Evolutionary conservation across 2,888 invertebrate species (phyloP).

Genomic region (Pollenia labialis): DNA sequence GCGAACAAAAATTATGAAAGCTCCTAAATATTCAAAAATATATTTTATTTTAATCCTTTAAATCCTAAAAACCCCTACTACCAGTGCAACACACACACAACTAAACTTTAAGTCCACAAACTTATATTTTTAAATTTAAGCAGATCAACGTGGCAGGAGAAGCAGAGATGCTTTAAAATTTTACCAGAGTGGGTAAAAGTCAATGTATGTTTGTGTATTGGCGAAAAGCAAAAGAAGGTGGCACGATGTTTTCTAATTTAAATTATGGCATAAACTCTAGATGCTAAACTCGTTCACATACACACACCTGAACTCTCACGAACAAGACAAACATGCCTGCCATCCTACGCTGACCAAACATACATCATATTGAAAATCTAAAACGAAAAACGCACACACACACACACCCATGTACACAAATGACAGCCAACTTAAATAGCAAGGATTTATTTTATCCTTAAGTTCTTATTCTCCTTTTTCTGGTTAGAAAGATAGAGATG

Average conservation of each 20-base stretch:
- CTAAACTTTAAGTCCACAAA: not conserved
- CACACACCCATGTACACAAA: conserved; percentile 11
- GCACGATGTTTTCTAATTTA: conserved; percentile 67
- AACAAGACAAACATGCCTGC: conserved; percentile 48
- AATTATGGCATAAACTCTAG: conserved; percentile 68
- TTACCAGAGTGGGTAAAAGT: conserved; percentile 22
- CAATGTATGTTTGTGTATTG: conserved; percentile 2
- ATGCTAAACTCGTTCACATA: conserved; percentile 44
- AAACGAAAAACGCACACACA: not conserved
- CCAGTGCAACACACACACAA: not conserved
- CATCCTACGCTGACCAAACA: conserved; percentile 46
- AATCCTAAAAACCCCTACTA: conserved; percentile 28
- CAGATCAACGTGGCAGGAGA: conserved; percentile 30
- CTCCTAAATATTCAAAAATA: conserved; percentile 66
- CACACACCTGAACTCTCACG: conserved; percentile 59
- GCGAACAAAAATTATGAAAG: conserved; percentile 63
- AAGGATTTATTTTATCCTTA: conserved; percentile 64
- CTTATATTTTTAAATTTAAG: conserved; percentile 34
- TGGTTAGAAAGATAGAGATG: conserved; percentile 42
- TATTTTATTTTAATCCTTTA: conserved; percentile 67
- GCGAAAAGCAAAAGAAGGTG: conserved; percentile 43
- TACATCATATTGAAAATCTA: conserved; percentile 40
- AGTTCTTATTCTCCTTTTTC: conserved; percentile 21
- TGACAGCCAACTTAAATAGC: conserved; percentile 41
- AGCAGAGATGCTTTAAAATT: not conserved